Base-by-base conservation (phyloP, 2,888 invertebrate genomes). In the Epirrhoe alternata region DNA sequence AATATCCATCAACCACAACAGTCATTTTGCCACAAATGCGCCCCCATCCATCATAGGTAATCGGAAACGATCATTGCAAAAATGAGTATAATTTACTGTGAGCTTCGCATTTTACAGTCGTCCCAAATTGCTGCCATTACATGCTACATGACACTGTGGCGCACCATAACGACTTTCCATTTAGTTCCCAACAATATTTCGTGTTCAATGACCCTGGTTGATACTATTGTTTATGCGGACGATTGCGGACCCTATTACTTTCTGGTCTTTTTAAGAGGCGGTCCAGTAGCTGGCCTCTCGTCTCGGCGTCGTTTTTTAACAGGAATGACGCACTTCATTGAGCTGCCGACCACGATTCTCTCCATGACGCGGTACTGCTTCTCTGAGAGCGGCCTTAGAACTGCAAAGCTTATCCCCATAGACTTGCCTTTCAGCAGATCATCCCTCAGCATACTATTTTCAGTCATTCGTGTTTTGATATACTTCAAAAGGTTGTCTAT, bases 11-110 rank as follows among this genome's bases (percentile, higher is more conserved):
- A 74, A 75, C 79, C 77, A 73, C 79, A 78, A 78, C 79, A 78
- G 79, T 77, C 76, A 74, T 81, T 80, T 75, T 76, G 72, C 80
- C 82, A 79, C 80, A 83, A 85, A 83, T 80, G 82, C 78, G 78
- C 72, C 75, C 75, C 77, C 80, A 86, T 89, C 84, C 84, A 88
- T 90, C 88, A 89, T 81, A 81, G 85, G 86, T 89, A 90, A 90
- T 89, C 90, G 90, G 90, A 91, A 90, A 79, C 87, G 88, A 89
- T 90, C 89, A 88, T 86, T 89, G 86, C 87, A 85, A 83, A 87
- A 88, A 89, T 87, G 88, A 86, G 86, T 84, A 86, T 89, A 88
- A 90, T 92, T 90, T 87, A 86, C 84, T 80, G 80, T 79, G 85
- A 83, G 85, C 82, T 82, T 79, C 85, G 81, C 82, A 85, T 87